Conservation (phyloP, 1,140 invertebrate genomes). For the Zaprionus nigranus region DNA sequence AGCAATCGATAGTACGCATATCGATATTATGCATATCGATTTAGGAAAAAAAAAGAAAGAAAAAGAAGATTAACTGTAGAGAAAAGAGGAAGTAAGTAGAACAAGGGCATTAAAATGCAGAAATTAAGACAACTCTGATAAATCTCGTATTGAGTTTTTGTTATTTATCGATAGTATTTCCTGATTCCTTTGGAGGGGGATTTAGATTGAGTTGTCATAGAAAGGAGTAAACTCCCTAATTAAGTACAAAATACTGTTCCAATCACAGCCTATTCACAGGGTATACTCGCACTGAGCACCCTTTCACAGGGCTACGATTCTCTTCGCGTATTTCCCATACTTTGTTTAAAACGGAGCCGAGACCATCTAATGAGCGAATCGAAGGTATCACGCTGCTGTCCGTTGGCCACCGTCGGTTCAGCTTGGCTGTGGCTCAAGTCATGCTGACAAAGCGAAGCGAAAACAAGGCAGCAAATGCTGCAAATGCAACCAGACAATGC, state of each 20-base stretch:
- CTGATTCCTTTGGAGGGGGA: no score
- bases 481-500: constrained; percentile 44
- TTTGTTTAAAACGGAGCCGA: neutral
- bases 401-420: neutral
- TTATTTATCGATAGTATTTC: no score
- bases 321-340: constrained; percentile 19
- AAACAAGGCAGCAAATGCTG: constrained; percentile 39
- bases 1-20: no score
- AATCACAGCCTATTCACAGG: neutral
- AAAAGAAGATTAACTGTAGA: no score
- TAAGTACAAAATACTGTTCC: neutral
- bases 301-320: neutral
- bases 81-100: neutral
- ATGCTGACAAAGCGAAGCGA: constrained; percentile 38
- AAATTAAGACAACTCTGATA: no score
- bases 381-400: constrained; percentile 41
- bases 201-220: no score
- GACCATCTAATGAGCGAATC: constrained; percentile 44
- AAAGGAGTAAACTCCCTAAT: no score
- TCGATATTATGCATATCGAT: no score
- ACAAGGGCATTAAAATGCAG: no score
- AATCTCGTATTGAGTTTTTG: no score
- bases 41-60: no score
- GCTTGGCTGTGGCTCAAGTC: constrained; percentile 24
- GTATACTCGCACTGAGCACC: neutral